These are phyloP conservation scores for Verasper variegatus DNA, from an alignment of 2,113 vertebrate genomes.

Conservation along the genomic window DNA sequence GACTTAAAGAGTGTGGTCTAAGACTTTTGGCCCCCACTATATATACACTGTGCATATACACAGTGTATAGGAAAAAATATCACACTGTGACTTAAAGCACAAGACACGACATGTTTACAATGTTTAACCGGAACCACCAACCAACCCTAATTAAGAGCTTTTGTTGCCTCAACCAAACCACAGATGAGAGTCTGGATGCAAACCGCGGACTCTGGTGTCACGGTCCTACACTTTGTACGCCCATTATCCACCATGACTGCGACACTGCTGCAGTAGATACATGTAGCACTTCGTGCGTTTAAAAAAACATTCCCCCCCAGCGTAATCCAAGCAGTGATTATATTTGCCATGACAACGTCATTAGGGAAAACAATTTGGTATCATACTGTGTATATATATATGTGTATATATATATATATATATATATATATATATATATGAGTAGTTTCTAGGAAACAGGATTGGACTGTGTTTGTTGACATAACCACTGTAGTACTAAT, in stretches of 20 bases:
- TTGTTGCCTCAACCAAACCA: neutral
- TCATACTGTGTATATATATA: no score
- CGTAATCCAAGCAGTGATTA: neutral
- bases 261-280: neutral
- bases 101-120: neutral
- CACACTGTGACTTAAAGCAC: no score
- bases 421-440: no score
- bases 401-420: no score
- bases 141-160: neutral
- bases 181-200: neutral
- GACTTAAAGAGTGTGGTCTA: no score
- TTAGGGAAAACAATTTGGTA: no score
- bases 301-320: neutral
- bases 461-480: no score
- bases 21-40: no score
- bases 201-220: neutral
- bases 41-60: no score
- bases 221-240: neutral
- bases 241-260: neutral
- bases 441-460: no score
- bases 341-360: neutral
- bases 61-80: no score
- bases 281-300: neutral
- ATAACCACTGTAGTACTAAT: no score
- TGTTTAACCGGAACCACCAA: neutral